A percentile compares a stretch with the other conserved stretches of the same genome.
Conservation (phyloP, 1,140 invertebrate species). For the Thaumetopoea pityocampa region DNA sequence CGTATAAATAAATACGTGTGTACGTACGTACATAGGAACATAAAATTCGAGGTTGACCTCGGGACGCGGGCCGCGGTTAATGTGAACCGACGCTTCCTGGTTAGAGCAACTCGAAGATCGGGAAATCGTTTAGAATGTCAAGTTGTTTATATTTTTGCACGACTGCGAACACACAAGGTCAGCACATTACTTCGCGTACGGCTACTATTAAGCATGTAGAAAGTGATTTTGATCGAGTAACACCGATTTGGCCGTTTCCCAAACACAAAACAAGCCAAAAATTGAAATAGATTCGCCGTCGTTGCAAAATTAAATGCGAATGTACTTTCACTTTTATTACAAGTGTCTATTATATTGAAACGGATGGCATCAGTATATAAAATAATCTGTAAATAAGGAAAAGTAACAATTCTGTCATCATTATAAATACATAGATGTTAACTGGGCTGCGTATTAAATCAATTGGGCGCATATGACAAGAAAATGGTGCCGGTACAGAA, state of each 20-base stretch:
- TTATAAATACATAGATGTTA: too few relatives aligned
- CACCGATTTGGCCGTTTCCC: conserved; percentile 42
- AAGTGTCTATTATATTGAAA: too few relatives aligned
- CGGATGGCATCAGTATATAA: too few relatives aligned
- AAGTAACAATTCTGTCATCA: too few relatives aligned
- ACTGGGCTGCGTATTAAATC: too few relatives aligned
- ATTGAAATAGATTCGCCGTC: conserved; percentile 26
- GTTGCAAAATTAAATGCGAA: background rate
- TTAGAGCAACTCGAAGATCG: conserved; percentile 65
- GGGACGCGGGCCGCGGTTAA: conserved; percentile 51
- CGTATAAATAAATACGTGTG: background rate
- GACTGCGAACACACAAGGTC: conserved; percentile 67
- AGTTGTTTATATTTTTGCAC: conserved; percentile 72
- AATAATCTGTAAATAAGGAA: too few relatives aligned
- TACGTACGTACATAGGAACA: conserved; percentile 2
- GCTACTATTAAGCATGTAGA: conserved; percentile 56
- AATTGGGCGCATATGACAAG: too few relatives aligned
- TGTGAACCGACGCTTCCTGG: conserved; percentile 61
- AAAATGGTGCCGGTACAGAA: too few relatives aligned
- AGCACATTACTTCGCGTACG: conserved; percentile 48
- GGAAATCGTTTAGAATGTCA: conserved; percentile 70
- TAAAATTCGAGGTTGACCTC: conserved; percentile 35
- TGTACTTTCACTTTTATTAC: too few relatives aligned
- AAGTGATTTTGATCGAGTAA: conserved; percentile 61
- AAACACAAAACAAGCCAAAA: conserved; percentile 30